Percentiles rank a stretch among this genome's conserved stretches.
These are phyloP conservation scores for Beris morrisii DNA, from an alignment of 2,888 invertebrate species.

Conservation along the genomic window DNA sequence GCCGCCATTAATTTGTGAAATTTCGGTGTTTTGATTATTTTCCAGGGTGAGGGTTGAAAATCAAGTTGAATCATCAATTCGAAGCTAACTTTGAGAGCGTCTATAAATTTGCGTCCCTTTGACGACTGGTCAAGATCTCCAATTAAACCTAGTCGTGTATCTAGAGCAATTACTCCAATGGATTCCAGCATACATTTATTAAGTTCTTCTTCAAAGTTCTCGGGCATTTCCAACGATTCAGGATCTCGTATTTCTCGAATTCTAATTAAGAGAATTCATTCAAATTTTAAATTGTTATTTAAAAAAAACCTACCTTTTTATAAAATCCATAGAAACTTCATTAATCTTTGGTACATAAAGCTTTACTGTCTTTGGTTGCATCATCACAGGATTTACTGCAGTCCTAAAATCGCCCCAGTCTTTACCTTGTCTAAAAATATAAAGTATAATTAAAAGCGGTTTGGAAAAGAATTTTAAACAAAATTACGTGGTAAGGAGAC, in stretches of 20 bases:
- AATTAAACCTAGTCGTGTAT: conserved; percentile 48
- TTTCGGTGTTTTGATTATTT: conserved; percentile 46
- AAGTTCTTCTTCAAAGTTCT: conserved; percentile 58
- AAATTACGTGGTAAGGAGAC: conserved; percentile 48
- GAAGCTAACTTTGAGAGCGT: conserved; percentile 46
- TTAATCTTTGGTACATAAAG: conserved; percentile 47
- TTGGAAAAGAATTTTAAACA: background rate
- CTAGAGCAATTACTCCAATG: conserved; percentile 53
- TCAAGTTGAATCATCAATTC: conserved; percentile 47
- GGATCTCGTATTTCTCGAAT: conserved; percentile 44
- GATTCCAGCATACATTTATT: conserved; percentile 65
- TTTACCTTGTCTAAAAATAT: conserved; percentile 61
- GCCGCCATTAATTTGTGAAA: conserved; percentile 47
- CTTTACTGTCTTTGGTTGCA: conserved; percentile 49
- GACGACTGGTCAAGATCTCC: conserved; percentile 34
- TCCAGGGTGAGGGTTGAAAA: conserved; percentile 50
- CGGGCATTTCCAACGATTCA: conserved; percentile 42
- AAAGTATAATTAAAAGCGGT: background rate
- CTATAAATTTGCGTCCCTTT: conserved; percentile 43
- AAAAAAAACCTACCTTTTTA: conserved; percentile 43
- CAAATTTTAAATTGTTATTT: background rate
- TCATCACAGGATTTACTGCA: conserved; percentile 55
- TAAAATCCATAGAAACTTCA: conserved; percentile 48
- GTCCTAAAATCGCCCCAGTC: conserved; percentile 69
- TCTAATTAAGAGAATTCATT: conserved; percentile 37